phyloP scores from a whole-genome alignment of 1,140 invertebrate species.

The Popillia japonica region DNA sequence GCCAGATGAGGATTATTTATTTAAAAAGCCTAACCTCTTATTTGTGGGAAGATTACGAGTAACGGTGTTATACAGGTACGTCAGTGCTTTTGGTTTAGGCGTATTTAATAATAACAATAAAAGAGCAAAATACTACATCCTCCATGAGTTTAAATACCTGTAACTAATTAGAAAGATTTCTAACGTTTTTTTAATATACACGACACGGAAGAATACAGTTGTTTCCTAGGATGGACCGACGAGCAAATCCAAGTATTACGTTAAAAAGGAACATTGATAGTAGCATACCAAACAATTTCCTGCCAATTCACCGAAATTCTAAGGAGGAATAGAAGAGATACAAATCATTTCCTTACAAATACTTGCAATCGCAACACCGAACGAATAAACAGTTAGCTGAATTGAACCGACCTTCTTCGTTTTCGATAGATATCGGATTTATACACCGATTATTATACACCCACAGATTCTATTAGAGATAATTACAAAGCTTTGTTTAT shows the following conservation, averaged over 20 bases:
- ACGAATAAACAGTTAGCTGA: neutral
- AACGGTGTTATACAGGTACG: neutral
- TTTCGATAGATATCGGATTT: neutral
- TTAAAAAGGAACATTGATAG: neutral
- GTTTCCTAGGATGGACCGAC: neutral
- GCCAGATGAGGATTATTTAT: too few species aligned
- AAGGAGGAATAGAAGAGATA: constrained; percentile 2
- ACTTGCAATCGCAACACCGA: neutral
- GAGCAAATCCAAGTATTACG: neutral
- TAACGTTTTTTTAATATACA: neutral
- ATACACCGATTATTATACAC: too few species aligned
- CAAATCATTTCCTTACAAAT: constrained; percentile 7
- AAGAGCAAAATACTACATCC: neutral
- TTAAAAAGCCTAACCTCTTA: too few species aligned
- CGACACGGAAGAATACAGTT: constrained; percentile 13
- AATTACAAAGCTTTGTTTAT: neutral
- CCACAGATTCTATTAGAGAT: too few species aligned
- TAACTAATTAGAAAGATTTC: neutral
- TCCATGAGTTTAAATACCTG: neutral
- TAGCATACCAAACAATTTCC: constrained; percentile 18
- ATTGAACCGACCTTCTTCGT: neutral
- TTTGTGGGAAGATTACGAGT: neutral
- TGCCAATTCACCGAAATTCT: constrained; percentile 3
- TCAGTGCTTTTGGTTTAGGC: neutral
- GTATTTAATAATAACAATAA: neutral